Evolutionary conservation across 2,888 invertebrate genomes (phyloP).

Genomic region (Neoscelio sp.): DNA sequence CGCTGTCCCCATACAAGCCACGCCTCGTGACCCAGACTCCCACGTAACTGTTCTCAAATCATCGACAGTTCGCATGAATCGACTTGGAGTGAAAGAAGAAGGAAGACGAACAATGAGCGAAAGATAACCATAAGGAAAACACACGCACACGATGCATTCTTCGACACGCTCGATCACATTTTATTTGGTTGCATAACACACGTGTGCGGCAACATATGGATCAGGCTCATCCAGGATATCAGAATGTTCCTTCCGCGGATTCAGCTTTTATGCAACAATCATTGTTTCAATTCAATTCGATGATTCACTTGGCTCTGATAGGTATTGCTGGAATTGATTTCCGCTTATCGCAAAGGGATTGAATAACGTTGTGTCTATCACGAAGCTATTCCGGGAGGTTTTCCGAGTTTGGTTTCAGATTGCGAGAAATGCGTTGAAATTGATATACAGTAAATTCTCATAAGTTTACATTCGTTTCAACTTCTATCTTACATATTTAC

Average conservation of each 20-base stretch:
- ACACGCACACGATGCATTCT: constrained; percentile 40
- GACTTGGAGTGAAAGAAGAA: constrained; percentile 58
- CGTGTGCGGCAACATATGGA: constrained; percentile 31
- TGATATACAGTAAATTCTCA: too few species aligned
- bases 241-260: constrained; percentile 40
- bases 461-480: too few species aligned
- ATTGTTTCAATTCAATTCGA: constrained; percentile 24
- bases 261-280: constrained; percentile 39
- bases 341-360: constrained; percentile 12
- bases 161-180: constrained; percentile 55
- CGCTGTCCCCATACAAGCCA: constrained; percentile 80
- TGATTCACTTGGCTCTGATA: constrained; percentile 38
- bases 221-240: constrained; percentile 26
- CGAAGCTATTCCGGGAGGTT: too few species aligned
- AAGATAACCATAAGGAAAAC: constrained; percentile 60
- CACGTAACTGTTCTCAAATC: constrained; percentile 83
- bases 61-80: constrained; percentile 77
- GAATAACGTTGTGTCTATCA: too few species aligned
- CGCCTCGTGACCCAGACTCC: constrained; percentile 83
- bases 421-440: too few species aligned
- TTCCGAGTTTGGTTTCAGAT: too few species aligned
- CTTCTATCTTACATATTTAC: too few species aligned
- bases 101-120: constrained; percentile 66
- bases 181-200: constrained; percentile 53
- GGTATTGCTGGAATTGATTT: constrained; percentile 47